Conservation (phyloP, 2,113 vertebrate species). For the Illadopsis cleaveri region DNA sequence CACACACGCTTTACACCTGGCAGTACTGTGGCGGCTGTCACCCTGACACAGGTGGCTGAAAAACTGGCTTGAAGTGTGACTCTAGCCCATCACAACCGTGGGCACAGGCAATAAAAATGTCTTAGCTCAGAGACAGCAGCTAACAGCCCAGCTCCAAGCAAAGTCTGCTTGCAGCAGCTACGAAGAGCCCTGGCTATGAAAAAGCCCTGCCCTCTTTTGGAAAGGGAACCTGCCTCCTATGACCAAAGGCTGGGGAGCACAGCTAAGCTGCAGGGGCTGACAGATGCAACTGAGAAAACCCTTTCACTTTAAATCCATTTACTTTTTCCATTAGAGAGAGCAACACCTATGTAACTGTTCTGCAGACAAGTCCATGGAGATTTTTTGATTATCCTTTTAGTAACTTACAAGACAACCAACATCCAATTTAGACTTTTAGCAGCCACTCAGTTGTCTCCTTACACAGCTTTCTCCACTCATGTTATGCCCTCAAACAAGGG, state of each 20-base stretch:
- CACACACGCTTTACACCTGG: background rate
- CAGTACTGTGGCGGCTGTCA: background rate
- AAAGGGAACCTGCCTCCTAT: accelerated
- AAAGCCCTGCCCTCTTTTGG: background rate
- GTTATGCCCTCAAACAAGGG: background rate
- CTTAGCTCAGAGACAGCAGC: background rate
- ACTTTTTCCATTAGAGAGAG: background rate
- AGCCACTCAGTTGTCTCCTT: background rate
- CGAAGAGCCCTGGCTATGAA: background rate
- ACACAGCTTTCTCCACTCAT: background rate
- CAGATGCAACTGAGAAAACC: background rate
- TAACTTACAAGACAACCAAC: background rate
- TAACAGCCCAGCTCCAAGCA: accelerated
- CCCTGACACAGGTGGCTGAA: background rate
- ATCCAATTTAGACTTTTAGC: background rate
- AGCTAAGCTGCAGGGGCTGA: background rate
- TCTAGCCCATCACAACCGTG: accelerated
- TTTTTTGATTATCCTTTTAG: background rate
- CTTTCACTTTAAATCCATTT: background rate
- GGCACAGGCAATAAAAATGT: background rate
- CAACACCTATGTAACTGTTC: background rate
- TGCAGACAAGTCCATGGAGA: background rate
- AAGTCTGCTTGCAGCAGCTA: background rate
- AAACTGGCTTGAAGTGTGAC: background rate
- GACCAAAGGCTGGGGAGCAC: background rate